Percentiles rank a stretch among this genome's conserved stretches.
Evolutionary conservation across 1,140 invertebrate genomes (phyloP).

Genomic region (Babylonia areolata): DNA sequence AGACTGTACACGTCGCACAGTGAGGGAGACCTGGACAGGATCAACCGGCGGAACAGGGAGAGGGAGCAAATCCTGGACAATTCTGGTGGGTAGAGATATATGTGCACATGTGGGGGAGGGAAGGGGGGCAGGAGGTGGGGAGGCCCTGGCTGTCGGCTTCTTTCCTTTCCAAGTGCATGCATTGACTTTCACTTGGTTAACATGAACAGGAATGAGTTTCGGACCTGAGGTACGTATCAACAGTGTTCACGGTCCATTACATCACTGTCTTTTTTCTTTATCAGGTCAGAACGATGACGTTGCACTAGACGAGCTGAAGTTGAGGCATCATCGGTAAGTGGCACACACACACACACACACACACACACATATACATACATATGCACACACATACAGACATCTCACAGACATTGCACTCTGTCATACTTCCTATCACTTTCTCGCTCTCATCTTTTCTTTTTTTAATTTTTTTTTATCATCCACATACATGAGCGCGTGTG

Average conservation of each 20-base stretch:
- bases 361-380: neutral
- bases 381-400: too few relatives aligned
- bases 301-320: neutral
- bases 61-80: neutral
- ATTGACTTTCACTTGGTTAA: too few relatives aligned
- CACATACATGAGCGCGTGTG: neutral
- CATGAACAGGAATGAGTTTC: too few relatives aligned
- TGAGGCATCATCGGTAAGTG: neutral
- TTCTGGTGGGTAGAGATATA: neutral
- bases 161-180: too few relatives aligned
- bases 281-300: neutral
- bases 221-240: neutral
- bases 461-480: too few relatives aligned
- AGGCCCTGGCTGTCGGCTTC: too few relatives aligned
- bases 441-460: too few relatives aligned
- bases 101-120: too few relatives aligned
- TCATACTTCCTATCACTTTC: too few relatives aligned
- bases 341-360: neutral
- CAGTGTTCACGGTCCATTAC: neutral
- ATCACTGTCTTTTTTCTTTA: too few relatives aligned
- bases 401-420: too few relatives aligned
- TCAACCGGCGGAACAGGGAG: neutral
- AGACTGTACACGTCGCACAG: neutral
- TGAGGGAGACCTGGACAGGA: conserved; percentile 2
- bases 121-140: too few relatives aligned